phyloP scores from a whole-genome alignment of 2,888 invertebrate species.

The Hydrotaea diabolus region DNA sequence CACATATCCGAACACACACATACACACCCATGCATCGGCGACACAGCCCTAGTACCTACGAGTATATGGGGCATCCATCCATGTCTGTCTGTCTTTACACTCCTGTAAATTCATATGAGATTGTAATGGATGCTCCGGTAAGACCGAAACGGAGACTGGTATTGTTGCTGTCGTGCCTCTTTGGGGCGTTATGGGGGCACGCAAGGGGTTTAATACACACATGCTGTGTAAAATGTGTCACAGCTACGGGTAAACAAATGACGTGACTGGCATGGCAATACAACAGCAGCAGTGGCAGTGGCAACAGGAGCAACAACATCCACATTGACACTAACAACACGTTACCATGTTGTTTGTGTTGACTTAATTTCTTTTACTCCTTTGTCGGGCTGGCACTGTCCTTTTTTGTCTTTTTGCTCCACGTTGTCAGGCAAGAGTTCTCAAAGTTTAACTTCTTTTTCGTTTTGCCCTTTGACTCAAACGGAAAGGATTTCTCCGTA shows the following conservation, averaged over 20 bases:
- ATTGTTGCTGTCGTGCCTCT: not conserved
- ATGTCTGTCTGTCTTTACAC: not conserved
- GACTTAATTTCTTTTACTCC: slow-evolving; percentile 54
- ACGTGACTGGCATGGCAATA: slow-evolving; percentile 62
- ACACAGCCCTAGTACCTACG: no score
- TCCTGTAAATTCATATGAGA: slow-evolving; percentile 53
- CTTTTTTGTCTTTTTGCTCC: not conserved
- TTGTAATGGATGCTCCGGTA: slow-evolving; percentile 52
- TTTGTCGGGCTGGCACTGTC: not conserved
- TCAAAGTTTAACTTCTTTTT: slow-evolving; percentile 1
- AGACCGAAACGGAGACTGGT: slow-evolving; percentile 31
- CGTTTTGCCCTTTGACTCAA: not conserved
- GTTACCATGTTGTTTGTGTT: slow-evolving; percentile 43
- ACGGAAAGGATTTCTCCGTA: not conserved
- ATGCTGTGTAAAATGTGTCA: slow-evolving; percentile 56
- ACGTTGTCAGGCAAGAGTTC: not conserved
- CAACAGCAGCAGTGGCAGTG: slow-evolving; percentile 6
- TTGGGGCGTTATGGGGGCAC: no score
- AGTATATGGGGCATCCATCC: not conserved
- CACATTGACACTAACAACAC: slow-evolving; percentile 9
- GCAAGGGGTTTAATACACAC: slow-evolving; percentile 19
- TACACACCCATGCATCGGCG: not conserved
- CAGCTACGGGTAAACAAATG: slow-evolving; percentile 59
- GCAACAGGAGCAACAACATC: slow-evolving; percentile 6
- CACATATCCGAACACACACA: not conserved